Base-by-base conservation (phyloP, 2,797 vertebrate species). In the Micromesistius poutassou region DNA sequence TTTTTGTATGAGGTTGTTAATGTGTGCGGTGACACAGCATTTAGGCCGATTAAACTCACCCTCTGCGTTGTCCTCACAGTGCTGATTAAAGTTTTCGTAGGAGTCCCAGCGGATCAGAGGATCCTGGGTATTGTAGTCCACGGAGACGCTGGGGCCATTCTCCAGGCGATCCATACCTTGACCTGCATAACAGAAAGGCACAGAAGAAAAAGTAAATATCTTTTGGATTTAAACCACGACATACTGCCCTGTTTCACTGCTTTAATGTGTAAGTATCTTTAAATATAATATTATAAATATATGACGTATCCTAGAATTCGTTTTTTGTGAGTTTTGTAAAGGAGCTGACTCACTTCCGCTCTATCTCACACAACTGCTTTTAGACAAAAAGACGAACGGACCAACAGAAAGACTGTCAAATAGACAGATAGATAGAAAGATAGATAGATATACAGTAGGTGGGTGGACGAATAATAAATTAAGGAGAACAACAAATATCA, bases 121-220 rank as follows among this genome's bases (percentile, higher is more conserved):
- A 81, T 99, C 98, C 0, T 96, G 95, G 0, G 97, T 99, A 87
- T 98, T 98, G 91, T 99, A 99, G 92, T 99, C 97, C 89, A 99
- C 98, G 0, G 96, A 98, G 74, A 99, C 97, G 0, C 96, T 96
- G 0, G 98, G 97, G 4, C 97, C 97, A 0, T 99, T 99, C 36
- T 73, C 94, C 78, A 94, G 84, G 74, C 94, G 93, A 25, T 97
- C 96, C 96, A 98, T 96, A 84, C 96, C 98, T 99, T 87, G 82
- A 89, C 77, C 89, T 76, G 79, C 74, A 83, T 75, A 77, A 80
- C 74, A 14, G 79, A 88, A 25, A 87, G 55, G 76, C 55, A 62
- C 55, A 10, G n/a, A 25, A 62, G 66, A 79, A 81, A 22, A 75
- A 0, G 78, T 89, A 83, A 90, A 87, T 86, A 35, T 81, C 83